A percentile compares a stretch with the other conserved stretches of the same genome.
Conservation (phyloP, 1,140 invertebrate species). For the Odontomachus brunneus region DNA sequence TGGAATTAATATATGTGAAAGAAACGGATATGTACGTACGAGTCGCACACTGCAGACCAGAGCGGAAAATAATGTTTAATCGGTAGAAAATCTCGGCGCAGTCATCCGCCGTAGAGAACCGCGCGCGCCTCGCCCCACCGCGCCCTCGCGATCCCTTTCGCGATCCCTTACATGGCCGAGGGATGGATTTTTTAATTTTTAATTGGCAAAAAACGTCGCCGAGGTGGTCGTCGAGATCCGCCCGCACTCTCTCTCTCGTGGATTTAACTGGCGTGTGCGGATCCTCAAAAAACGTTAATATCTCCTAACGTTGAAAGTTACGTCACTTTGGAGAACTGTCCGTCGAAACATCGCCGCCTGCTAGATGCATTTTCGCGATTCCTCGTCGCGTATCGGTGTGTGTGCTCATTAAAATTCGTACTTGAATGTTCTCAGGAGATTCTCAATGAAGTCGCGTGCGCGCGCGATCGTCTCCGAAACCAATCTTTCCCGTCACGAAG, state of each 20-base stretch:
- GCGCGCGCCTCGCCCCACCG: conserved; percentile 33
- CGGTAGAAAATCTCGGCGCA: conserved; percentile 81
- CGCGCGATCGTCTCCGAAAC: not conserved
- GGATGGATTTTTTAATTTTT: conserved; percentile 84
- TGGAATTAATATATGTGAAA: conserved; percentile 80
- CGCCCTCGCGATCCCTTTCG: conserved; percentile 67
- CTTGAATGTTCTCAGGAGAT: not conserved
- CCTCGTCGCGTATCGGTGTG: too few relatives aligned
- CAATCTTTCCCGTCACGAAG: not conserved
- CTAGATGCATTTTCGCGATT: conserved; percentile 16
- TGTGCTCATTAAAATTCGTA: not conserved
- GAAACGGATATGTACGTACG: conserved; percentile 68
- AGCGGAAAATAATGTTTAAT: conserved; percentile 83
- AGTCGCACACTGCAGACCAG: conserved; percentile 56
- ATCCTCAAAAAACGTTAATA: conserved; percentile 29
- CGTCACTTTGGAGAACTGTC: conserved; percentile 8
- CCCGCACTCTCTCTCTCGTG: conserved; percentile 39
- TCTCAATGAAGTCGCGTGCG: not conserved
- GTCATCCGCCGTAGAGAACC: conserved; percentile 75
- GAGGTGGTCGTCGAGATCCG: conserved; percentile 72
- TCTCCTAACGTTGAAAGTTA: conserved; percentile 32
- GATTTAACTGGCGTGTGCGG: conserved; percentile 65
- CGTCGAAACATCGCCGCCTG: not conserved
- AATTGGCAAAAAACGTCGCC: conserved; percentile 83
- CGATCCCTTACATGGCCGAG: conserved; percentile 71